Conservation (phyloP, 1,140 invertebrate genomes). For the Archivesica marissinica region DNA sequence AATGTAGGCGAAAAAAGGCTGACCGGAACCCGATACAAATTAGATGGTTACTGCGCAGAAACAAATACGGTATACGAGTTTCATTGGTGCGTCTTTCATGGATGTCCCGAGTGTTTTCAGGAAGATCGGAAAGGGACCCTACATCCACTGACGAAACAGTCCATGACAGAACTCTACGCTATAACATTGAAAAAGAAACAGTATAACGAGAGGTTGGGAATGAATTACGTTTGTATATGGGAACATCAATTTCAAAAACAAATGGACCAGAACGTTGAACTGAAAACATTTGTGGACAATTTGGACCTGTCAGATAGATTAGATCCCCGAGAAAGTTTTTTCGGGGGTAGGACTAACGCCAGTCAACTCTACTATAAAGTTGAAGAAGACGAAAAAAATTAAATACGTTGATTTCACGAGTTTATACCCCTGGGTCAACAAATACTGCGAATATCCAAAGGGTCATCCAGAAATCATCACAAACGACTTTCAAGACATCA, state of each 20-base stretch:
- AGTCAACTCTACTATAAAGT: constrained; percentile 29
- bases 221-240: constrained; percentile 50
- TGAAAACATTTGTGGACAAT: constrained; percentile 6
- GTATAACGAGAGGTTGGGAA: not conserved
- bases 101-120: constrained; percentile 11
- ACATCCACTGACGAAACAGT: constrained; percentile 17
- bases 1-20: not conserved
- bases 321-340: constrained; percentile 48
- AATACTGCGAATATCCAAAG: no score
- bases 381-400: not conserved
- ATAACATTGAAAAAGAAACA: constrained; percentile 17
- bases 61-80: constrained; percentile 15
- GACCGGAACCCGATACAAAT: not conserved
- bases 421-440: no score
- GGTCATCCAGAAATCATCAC: no score
- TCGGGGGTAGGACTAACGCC: constrained; percentile 40
- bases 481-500: not conserved
- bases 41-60: constrained; percentile 19
- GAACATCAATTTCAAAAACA: constrained; percentile 15
- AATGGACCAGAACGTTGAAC: not conserved
- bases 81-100: not conserved
- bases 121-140: not conserved
- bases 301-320: constrained; percentile 32
- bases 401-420: constrained; percentile 30
- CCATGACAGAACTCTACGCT: constrained; percentile 24